Base-by-base conservation (phyloP, 2,888 invertebrate species). In the Cheiracanthium punctorium region DNA sequence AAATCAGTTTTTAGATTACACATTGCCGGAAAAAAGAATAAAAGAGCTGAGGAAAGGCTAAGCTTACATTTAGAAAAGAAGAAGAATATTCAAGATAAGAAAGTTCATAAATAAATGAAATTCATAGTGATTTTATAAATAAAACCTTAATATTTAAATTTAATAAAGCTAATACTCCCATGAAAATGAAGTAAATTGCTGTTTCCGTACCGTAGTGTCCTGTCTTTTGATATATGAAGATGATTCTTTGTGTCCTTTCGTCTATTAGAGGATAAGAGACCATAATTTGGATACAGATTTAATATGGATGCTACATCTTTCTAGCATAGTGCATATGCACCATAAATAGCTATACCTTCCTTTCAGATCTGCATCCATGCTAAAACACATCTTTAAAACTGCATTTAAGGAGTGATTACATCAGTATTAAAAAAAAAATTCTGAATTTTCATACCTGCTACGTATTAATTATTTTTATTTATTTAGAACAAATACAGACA, bases 181-280 rank as follows among this genome's bases (percentile, higher is more conserved):
- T 80, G 85, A 77, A 82, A 29, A 82, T 85, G 58, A 80, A 48
- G 74, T 74, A 85, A 69, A 85, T 74, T 67, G 74, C 73, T 85
- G 74, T 75, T 67, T 80, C 80, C 85, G 80, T 85, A 85, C 85
- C 85, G 67, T 80, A 69, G 80, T 58, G 28, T 85, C 85, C 69
- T 85, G 85, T 85, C 85, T 85, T 85, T 85, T 85, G 75, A 76
- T 41, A 80, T 80, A 33, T 75, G 80, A 85, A 28, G 85, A 43
- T 64, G 80, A 58, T 67, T 85, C 85, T 85, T 85, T 85, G 72
- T 72, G 24, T 71, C 80, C 80, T 85, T 85, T 85, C 58, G 85
- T 80, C 85, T 85, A 85, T 67, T 85, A 74, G 79, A 85, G 80
- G 74, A n/a, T n/a, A n/a, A 84, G 79, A 84, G 84, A 84, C 84